These are phyloP conservation scores for Melospiza melodia DNA, from an alignment of 2,113 vertebrate genomes.

Conservation along the genomic window DNA sequence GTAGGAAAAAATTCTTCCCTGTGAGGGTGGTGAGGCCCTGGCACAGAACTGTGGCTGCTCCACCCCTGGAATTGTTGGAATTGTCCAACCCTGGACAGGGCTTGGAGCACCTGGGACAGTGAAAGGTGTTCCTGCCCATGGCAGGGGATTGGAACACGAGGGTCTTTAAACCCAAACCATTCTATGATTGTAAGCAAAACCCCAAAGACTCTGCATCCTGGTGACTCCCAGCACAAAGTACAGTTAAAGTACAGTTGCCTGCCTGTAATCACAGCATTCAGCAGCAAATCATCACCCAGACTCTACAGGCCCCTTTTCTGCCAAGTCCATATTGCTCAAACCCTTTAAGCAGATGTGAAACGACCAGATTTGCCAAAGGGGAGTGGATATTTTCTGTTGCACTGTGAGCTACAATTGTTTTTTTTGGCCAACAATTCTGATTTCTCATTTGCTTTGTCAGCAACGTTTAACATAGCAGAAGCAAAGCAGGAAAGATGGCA, in stretches of 20 bases:
- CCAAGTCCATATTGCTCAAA: background rate
- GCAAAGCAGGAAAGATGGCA: background rate
- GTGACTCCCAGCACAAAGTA: background rate
- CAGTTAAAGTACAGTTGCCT: background rate
- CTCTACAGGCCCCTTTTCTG: background rate
- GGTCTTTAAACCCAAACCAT: background rate
- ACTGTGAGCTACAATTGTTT: background rate
- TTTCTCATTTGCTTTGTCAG: background rate
- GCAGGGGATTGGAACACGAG: background rate
- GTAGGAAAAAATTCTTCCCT: background rate
- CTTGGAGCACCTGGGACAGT: background rate
- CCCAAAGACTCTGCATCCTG: fast-evolving
- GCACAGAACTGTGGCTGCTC: background rate
- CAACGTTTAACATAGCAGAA: background rate
- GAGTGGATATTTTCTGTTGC: background rate
- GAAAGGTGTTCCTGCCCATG: background rate
- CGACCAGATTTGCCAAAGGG: conserved; percentile 2
- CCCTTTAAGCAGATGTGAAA: background rate
- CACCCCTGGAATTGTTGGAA: background rate
- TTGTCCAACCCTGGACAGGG: background rate
- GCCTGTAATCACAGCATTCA: background rate
- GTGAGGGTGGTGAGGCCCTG: background rate
- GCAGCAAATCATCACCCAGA: background rate
- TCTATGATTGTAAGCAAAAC: background rate
- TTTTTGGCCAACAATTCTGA: conserved; percentile 8